These are phyloP conservation scores for Lophochroa leadbeateri DNA, from an alignment of 2,113 vertebrate species.

Conservation along the genomic window DNA sequence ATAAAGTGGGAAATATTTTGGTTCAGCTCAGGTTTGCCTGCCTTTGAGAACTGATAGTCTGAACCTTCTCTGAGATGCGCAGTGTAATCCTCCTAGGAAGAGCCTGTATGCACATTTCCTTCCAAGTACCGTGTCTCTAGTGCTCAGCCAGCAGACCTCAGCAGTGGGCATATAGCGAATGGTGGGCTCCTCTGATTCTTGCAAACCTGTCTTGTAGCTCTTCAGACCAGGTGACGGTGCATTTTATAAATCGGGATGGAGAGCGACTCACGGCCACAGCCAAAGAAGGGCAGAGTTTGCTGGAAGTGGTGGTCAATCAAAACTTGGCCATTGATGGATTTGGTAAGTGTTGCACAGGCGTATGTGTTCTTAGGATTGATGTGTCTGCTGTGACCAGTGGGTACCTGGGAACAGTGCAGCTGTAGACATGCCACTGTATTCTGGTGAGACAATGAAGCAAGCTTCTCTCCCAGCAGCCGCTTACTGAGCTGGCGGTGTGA, in stretches of 20 bases:
- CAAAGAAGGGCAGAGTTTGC: slow-evolving; percentile 76
- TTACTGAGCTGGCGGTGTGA: not conserved
- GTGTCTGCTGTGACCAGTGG: not conserved
- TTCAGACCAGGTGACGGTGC: slow-evolving; percentile 56
- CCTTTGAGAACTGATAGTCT: not conserved
- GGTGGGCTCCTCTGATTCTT: not conserved
- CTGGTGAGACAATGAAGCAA: not conserved
- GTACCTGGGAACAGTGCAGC: not conserved
- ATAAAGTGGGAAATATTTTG: not conserved
- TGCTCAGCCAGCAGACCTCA: not conserved
- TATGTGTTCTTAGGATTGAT: not conserved
- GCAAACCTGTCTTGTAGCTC: slow-evolving; percentile 33
- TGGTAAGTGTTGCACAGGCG: slow-evolving; percentile 59
- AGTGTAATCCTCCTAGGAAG: not conserved
- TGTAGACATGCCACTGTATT: not conserved
- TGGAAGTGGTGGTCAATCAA: slow-evolving; percentile 77
- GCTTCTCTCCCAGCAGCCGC: not conserved
- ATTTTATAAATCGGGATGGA: slow-evolving; percentile 78
- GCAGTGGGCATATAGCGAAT: not conserved
- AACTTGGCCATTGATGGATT: slow-evolving; percentile 78
- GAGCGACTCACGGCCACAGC: slow-evolving; percentile 62
- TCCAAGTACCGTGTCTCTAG: not conserved
- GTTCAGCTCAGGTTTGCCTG: not conserved
- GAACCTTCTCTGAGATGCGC: not conserved
- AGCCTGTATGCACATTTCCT: not conserved